Base-by-base conservation (phyloP, 1,140 invertebrate species). In the Atta colombica region DNA sequence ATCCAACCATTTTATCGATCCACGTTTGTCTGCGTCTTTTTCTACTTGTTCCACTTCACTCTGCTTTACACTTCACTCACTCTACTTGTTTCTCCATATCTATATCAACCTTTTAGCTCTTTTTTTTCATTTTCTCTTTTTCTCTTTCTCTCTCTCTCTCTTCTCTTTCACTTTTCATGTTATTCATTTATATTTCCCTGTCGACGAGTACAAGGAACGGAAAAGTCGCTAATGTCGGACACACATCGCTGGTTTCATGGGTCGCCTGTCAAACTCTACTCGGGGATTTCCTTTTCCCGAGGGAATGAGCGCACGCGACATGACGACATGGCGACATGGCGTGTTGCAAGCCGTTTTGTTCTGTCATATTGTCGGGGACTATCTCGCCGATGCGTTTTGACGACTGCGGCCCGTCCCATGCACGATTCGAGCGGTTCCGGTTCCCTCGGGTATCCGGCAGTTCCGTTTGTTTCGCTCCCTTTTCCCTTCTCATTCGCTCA, bases 231-330 rank as follows among this genome's bases (percentile, higher is more conserved):
- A 61, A 84, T 84, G 69, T 84, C 55, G 71, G 55, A 53, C 58
- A 10, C 72, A 71, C 87, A 88, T 85, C 55, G 28, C 49, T 63
- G 78, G 82, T 86, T 89, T 89, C 88, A 89, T 69, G 82, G 87
- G 82, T 89, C 87, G 87, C 12, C 82, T 86, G 88, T 89, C 87
- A 89, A 89, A 89, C 72, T 82, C 51, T 71, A 53, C 72, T 63
- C 65, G 18, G 63, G 39, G 55, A 51, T 63, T 89, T 86, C 88
- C 84, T 77, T 77, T 65, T 58, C 69, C 61, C 72, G 80, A 53
- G 21, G 35, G 39, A n/a, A 49, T 28, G 14, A 12, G 21, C 16
- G 31, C 39, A 28, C 21, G 49, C 49, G 49, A 51, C 49, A 51
- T 51, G 49, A 14, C 49, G 39, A 71, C 69, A 51, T 51, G 49